Base-by-base conservation (phyloP, 2,797 vertebrate species). In the Myotis myotis region DNA sequence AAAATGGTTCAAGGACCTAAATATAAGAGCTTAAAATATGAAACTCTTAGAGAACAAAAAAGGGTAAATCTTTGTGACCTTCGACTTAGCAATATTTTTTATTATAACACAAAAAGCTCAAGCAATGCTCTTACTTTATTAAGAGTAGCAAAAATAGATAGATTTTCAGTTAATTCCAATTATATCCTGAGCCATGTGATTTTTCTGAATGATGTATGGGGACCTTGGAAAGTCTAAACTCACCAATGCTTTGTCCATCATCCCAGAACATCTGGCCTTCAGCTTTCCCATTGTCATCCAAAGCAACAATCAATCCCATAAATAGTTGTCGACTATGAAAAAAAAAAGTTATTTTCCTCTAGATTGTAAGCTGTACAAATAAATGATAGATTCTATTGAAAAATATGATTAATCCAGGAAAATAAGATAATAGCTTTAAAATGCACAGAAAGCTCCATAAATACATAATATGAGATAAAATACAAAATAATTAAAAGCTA, bases 251-350 rank as follows among this genome's bases (percentile, higher is more conserved):
- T 84, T 99, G 98, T 25, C 99, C 99, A 20, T 99, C 99, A 6
- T 99, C 99, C 99, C 99, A 99, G 90, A 99, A 99, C 60, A 99
- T 88, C 1, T 98, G 98, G 72, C 99, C 99, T 66, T 97, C 36
- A 60, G 99, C 99, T 5, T 51, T 41, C 89, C 97, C 98, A 0
- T 0, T 15, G 28, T 98, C 98, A 87, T 98, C 98, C 97, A 99
- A 98, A 90, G 99, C 99, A 33, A 99, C 98, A 5, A 98, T 98
- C 93, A 99, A 98, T 85, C 98, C 99, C 98, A 99, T 97, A 33
- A 98, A 96, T 78, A 99, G 99, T 53, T 25, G 97, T 72, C 99
- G 99, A 96, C 98, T 98, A 30, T 6, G 60, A 71, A 75, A 89
- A 90, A 91, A 95, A 95, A 70, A 53, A 91, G 6, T 87, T 36